Evolutionary conservation across 1,140 invertebrate species (phyloP), one percentile per base, ranked within the genome.

Genomic region (Hyles vespertilio): DNA sequence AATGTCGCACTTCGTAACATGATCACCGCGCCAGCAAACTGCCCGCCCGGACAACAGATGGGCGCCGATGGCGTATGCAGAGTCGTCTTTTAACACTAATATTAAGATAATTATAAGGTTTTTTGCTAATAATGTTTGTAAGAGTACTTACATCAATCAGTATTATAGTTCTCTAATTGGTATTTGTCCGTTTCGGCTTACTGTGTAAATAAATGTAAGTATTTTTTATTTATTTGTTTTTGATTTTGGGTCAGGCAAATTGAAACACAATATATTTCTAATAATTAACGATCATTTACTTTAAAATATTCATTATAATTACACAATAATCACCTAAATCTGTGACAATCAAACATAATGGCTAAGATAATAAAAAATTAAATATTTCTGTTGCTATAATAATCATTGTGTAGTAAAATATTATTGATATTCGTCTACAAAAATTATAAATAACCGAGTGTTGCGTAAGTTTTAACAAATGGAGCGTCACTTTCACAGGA

Each of bases 381-480:
- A 81, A 79, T 72, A 45, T 12, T 45, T 12, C 10, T 9, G n/a
- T 45, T 54, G 63, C 67, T 79, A 74, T 68, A 82, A 74, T 68
- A 82, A 80, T 72, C 79, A 71, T 79, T 73, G 74, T 70, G 65
- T 78, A 71, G 62, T 77, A 78, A 81, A 77, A 78, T 79, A 84
- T 81, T 83, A 65, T 82, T 77, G 74, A 80, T 73, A 79, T 77
- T 79, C 67, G 61, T 67, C 85, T 86, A 86, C 79, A 72, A 65
- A 82, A 89, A 89, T 94, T 95, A 96, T 91, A 96, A 93, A 84
- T 96, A 96, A 88, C 95, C 95, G 83, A 96, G 92, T 61, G 95
- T 96, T 75, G 95, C 94, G 86, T 96, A 96, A 77, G 95, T 96
- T 92, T 96, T 96, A 89, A 96, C 95, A 91, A 96, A 96, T 78